These are phyloP conservation scores for Stenchaetothrips biformis DNA, from an alignment of 2,888 invertebrate genomes.

Conservation along the genomic window DNA sequence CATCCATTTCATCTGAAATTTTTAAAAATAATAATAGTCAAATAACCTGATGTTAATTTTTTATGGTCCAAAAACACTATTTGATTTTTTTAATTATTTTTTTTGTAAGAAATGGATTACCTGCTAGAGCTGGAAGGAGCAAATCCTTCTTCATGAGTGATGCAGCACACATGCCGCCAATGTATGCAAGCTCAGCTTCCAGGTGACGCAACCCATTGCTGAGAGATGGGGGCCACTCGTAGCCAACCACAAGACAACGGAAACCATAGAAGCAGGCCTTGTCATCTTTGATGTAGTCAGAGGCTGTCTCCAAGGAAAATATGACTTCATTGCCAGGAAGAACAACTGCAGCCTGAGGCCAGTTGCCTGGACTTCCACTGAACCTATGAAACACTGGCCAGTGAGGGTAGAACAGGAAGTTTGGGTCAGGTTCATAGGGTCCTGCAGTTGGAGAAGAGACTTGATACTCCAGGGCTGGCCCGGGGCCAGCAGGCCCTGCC, in stretches of 20 bases:
- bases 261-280: conserved; percentile 74
- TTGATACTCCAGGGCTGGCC: conserved; percentile 33
- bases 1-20: conserved; percentile 58
- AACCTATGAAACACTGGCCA: conserved; percentile 64
- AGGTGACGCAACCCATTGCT: conserved; percentile 62
- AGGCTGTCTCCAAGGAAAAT: conserved; percentile 92
- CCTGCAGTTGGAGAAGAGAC: conserved; percentile 30
- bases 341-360: conserved; percentile 82
- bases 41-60: conserved; percentile 31
- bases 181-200: conserved; percentile 84
- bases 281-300: conserved; percentile 89
- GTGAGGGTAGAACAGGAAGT: conserved; percentile 39
- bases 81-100: no score
- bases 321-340: conserved; percentile 87
- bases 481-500: background rate
- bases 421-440: conserved; percentile 41
- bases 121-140: conserved; percentile 57
- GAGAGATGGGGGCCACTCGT: conserved; percentile 63
- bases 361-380: conserved; percentile 58
- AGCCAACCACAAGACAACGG: conserved; percentile 75
- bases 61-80: no score
- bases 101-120: conserved; percentile 42
- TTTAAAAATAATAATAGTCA: conserved; percentile 9
- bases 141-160: conserved; percentile 81
- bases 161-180: conserved; percentile 87